Conservation (phyloP, 2,113 vertebrate species). For the Grallaria varia region DNA sequence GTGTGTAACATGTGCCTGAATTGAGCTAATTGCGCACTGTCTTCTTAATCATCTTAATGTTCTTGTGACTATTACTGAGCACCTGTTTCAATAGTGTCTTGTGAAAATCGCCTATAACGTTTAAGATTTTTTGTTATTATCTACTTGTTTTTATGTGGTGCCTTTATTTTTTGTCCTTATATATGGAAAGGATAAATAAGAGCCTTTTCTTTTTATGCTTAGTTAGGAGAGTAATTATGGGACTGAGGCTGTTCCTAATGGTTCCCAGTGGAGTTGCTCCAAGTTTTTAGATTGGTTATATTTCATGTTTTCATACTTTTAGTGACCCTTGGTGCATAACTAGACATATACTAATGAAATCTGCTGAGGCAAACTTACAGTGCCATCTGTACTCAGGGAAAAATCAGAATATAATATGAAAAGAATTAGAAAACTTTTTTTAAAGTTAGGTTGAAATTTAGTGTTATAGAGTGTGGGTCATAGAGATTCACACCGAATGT, state of each 20-base stretch:
- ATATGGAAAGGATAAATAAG: neutral
- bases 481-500: neutral
- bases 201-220: neutral
- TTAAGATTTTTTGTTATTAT: neutral
- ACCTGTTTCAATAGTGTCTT: neutral
- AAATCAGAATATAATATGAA: neutral
- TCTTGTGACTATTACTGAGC: neutral
- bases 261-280: neutral
- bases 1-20: neutral
- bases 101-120: neutral
- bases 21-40: neutral
- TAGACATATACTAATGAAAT: neutral
- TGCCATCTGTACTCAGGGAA: neutral
- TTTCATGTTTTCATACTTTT: constrained; percentile 1
- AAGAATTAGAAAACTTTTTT: neutral
- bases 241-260: neutral
- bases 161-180: neutral
- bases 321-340: neutral
- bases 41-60: neutral
- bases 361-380: neutral
- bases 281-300: neutral
- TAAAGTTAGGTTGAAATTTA: neutral
- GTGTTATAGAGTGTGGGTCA: neutral
- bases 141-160: neutral
- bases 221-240: neutral